Evolutionary conservation across 2,113 vertebrate species (phyloP).

Genomic region (Megaptera novaeangliae): DNA sequence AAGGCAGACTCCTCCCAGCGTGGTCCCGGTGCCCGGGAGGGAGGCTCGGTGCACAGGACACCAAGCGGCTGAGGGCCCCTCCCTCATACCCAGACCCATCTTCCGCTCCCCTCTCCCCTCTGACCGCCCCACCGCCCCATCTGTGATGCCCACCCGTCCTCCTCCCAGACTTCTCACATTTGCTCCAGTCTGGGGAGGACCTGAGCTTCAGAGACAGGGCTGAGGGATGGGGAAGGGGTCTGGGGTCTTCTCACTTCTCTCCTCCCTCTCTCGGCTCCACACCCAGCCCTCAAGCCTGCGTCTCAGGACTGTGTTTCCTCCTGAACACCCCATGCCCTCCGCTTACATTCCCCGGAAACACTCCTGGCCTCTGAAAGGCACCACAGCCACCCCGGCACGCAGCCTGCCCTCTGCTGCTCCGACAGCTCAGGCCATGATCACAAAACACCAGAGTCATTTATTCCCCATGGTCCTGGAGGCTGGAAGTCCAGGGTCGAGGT

Average conservation of each 20-base stretch:
- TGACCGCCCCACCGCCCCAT: fast-evolving
- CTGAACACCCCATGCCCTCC: no score
- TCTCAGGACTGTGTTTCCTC: neutral
- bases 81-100: fast-evolving
- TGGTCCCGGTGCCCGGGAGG: fast-evolving
- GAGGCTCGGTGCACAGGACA: fast-evolving
- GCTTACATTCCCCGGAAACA: neutral
- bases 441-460: neutral
- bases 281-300: neutral
- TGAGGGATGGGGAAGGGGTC: neutral
- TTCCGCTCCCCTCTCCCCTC: no score
- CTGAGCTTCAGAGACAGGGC: neutral
- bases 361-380: neutral
- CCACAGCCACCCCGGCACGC: neutral
- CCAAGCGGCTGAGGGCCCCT: no score
- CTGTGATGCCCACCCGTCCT: fast-evolving
- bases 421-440: neutral
- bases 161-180: fast-evolving
- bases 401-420: neutral
- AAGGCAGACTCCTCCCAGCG: neutral
- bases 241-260: neutral
- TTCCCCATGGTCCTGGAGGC: neutral
- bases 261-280: neutral
- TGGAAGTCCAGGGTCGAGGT: neutral
- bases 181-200: neutral